Evolutionary conservation across 2,888 invertebrate genomes (phyloP).

Genomic region (Tanytarsus gracilentus): DNA sequence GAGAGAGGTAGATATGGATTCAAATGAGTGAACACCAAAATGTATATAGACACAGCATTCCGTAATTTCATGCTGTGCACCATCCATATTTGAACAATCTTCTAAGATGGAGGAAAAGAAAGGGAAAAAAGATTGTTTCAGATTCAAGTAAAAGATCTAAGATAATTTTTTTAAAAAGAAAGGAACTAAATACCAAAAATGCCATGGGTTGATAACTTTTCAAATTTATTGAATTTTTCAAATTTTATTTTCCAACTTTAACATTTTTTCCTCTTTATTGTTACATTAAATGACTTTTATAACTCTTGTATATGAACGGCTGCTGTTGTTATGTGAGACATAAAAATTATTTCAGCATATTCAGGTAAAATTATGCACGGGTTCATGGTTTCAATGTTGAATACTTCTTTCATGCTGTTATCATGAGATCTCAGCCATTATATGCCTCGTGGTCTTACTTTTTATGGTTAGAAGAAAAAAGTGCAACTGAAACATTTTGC

Average conservation of each 20-base stretch:
- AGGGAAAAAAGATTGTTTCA: neutral
- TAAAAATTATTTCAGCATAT: neutral
- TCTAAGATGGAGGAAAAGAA: neutral
- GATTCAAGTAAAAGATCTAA: neutral
- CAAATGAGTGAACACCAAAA: neutral
- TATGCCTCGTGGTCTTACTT: too few species aligned
- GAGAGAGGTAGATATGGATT: too few species aligned
- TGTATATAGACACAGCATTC: neutral
- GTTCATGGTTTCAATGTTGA: slow-evolving; percentile 10
- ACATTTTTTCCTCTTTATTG: neutral
- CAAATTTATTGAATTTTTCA: neutral
- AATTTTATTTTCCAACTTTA: neutral
- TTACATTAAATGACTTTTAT: neutral
- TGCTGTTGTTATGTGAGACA: neutral
- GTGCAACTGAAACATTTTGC: too few species aligned
- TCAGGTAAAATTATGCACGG: slow-evolving; percentile 19
- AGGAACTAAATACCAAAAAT: too few species aligned
- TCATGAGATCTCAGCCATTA: too few species aligned
- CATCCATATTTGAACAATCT: neutral
- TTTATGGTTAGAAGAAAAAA: too few species aligned
- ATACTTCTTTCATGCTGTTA: neutral
- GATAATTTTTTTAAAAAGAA: too few species aligned
- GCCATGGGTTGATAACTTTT: neutral
- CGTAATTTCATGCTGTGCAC: slow-evolving; percentile 17
- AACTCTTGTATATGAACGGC: neutral